phyloP scores from a whole-genome alignment of 2,888 invertebrate genomes.

The Lepidochitona cinerea region DNA sequence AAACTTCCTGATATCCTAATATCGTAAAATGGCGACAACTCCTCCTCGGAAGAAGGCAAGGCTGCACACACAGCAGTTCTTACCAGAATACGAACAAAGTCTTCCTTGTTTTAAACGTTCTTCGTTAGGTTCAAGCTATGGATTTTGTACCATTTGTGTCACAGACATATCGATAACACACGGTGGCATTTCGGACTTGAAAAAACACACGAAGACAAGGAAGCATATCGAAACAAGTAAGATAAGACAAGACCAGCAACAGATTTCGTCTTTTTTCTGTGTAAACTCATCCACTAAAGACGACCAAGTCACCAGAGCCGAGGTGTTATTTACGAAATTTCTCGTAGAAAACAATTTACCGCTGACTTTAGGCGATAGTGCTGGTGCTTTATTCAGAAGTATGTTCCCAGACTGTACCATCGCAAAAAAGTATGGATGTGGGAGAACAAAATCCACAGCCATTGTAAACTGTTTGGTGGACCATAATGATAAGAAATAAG shows the following conservation, averaged over 20 bases:
- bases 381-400: constrained; percentile 15
- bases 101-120: background rate
- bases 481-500: constrained; percentile 1
- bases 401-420: constrained; percentile 37
- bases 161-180: background rate
- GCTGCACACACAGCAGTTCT: background rate
- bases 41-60: background rate
- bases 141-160: background rate
- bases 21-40: too few relatives aligned
- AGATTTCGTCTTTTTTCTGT: background rate
- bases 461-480: constrained; percentile 11
- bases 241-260: background rate
- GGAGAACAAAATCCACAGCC: constrained; percentile 24
- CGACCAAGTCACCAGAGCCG: constrained; percentile 17
- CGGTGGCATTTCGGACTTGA: background rate
- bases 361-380: constrained; percentile 32
- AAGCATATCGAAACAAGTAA: background rate
- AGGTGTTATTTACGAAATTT: constrained; percentile 28
- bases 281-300: background rate
- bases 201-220: background rate
- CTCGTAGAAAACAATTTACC: constrained; percentile 33
- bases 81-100: background rate
- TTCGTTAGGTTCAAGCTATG: background rate
- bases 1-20: too few relatives aligned
- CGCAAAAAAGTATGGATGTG: constrained; percentile 34